Evolutionary conservation across 2,888 invertebrate species (phyloP), one percentile per base, ranked within the genome.

Genomic region (Aethes cnicana): DNA sequence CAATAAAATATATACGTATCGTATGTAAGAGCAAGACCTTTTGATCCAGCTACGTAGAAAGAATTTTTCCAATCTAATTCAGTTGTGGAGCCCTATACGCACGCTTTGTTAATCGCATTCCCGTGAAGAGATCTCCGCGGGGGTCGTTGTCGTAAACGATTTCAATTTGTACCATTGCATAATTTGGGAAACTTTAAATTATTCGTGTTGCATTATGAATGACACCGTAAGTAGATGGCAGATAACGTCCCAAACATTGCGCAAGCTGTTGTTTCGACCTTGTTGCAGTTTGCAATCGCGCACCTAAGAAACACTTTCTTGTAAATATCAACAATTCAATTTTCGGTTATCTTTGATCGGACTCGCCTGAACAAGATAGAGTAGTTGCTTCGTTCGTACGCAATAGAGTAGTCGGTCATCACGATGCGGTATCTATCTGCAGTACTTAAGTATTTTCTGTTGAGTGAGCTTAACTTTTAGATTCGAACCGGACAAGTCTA

Each of bases 121-220:
- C 63, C 63, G 62, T 59, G 63, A 65, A 61, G 65, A 65, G 66
- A 56, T 54, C 80, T 18, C 84, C 54, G 71, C 79, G 58, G 85
- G 84, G 75, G 78, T 72, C 76, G 61, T 58, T 72, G 70, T 36
- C 54, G 58, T 49, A 62, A 79, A 72, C 74, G 68, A 80, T 76
- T 84, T 82, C 80, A 84, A 84, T 84, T 81, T 78, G 78, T 77
- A 69, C 61, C 62, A 68, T 84, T 85, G 84, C 84, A 82, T 84
- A 83, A 84, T 83, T 79, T 76, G 68, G 75, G 69, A 73, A 82
- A 78, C 74, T 68, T 74, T 77, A 73, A 74, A 69, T 77, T 72
- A 79, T 81, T 76, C 75, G 73, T 77, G 72, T 78, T 78, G 69
- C 72, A 72, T 73, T 74, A 62, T 74, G 71, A 74, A 74, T 71